Percentiles rank a stretch among this genome's conserved stretches.
phyloP scores from a whole-genome alignment of 2,113 vertebrate genomes.

The Chaetura pelagica region DNA sequence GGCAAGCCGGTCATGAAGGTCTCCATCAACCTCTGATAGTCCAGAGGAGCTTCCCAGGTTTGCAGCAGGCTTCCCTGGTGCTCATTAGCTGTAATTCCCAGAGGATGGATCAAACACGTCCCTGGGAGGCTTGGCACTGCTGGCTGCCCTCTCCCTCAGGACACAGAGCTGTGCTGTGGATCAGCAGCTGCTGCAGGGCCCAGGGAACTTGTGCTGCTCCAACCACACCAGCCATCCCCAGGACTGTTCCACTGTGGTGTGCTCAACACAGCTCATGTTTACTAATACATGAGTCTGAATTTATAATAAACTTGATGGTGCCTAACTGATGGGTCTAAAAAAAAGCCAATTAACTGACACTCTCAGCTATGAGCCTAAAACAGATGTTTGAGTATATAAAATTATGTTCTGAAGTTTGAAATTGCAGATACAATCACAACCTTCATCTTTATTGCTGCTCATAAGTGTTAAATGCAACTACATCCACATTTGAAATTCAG shows the following conservation, averaged over 20 bases:
- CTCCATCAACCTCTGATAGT: neutral
- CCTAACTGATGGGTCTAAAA: slow-evolving; percentile 53
- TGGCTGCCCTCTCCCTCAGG: neutral
- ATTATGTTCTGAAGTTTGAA: slow-evolving; percentile 39
- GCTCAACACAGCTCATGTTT: neutral
- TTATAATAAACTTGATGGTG: slow-evolving; percentile 67
- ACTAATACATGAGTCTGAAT: slow-evolving; percentile 57
- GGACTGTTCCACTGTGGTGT: neutral
- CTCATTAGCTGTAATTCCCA: neutral
- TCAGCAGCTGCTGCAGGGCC: neutral
- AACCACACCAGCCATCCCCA: neutral
- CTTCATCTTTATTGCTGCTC: slow-evolving; percentile 66
- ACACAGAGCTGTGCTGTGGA: accelerated
- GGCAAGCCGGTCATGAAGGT: neutral
- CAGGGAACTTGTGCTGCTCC: neutral
- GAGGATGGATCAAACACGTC: neutral
- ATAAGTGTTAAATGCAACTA: slow-evolving; percentile 36
- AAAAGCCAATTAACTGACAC: slow-evolving; percentile 53
- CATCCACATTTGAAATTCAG: slow-evolving; percentile 19
- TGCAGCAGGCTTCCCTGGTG: accelerated
- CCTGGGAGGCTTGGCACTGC: neutral
- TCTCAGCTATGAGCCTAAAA: slow-evolving; percentile 51
- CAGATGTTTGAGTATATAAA: slow-evolving; percentile 68
- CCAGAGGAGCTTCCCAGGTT: neutral
- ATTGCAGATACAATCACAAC: slow-evolving; percentile 52